Percentiles rank a stretch among this genome's conserved stretches.
phyloP scores from a whole-genome alignment of 1,140 invertebrate species.

The Zophobas morio region DNA sequence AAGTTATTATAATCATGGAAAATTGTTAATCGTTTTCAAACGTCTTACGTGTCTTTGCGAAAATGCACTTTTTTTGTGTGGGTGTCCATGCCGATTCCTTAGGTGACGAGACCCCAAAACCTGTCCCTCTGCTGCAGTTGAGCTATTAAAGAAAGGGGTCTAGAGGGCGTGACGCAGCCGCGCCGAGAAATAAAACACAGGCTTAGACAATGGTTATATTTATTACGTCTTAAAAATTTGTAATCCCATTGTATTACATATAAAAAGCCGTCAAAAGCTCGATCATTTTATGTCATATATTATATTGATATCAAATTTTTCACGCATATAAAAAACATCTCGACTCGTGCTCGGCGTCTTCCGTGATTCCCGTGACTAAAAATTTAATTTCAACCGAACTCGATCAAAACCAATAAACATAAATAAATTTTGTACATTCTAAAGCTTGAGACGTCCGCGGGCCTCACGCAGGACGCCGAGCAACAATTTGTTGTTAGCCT shows the following conservation, averaged over 20 bases:
- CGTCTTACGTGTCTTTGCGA: too few relatives aligned
- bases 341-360: slow-evolving; percentile 57
- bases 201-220: slow-evolving; percentile 66
- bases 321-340: slow-evolving; percentile 66
- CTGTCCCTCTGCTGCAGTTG: neutral
- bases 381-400: slow-evolving; percentile 16
- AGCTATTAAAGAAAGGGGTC: neutral
- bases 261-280: slow-evolving; percentile 69
- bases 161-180: neutral
- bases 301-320: slow-evolving; percentile 67
- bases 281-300: slow-evolving; percentile 67
- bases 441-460: slow-evolving; percentile 37
- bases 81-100: too few relatives aligned
- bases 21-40: too few relatives aligned
- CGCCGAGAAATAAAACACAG: slow-evolving; percentile 50
- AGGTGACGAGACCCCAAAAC: neutral
- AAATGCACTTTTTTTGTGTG: too few relatives aligned
- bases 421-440: slow-evolving; percentile 54
- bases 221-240: slow-evolving; percentile 66
- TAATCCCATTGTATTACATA: slow-evolving; percentile 67
- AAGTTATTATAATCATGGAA: too few relatives aligned
- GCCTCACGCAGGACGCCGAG: slow-evolving; percentile 1
- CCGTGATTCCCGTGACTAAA: slow-evolving; percentile 24
- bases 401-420: slow-evolving; percentile 16
- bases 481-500: slow-evolving; percentile 57